Base-by-base conservation (phyloP, 2,888 invertebrate genomes). In the Cataglyphis altisquamis region DNA sequence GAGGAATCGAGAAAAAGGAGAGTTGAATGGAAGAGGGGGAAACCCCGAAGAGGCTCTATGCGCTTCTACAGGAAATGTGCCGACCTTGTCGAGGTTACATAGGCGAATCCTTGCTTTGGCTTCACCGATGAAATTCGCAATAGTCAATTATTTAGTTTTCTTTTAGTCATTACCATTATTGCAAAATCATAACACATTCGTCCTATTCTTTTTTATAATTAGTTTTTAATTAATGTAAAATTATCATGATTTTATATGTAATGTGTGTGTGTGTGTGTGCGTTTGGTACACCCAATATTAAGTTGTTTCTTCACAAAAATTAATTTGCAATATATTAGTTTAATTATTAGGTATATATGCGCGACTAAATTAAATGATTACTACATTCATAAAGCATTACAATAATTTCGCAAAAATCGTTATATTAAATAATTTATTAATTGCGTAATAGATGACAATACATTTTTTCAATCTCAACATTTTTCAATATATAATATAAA, bases 21-120 rank as follows among this genome's bases (percentile, higher is more conserved):
- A 55, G 63, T 68, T 36, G 73, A 55, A 39, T 39, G 66, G 45
- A 45, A 84, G 82, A 75, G 70, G 77, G 82, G 86, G 90, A 91
- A 92, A 90, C 86, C 90, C 83, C 83, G 81, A 87, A 91, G 88
- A 87, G 77, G 85, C 77, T 84, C 29, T 48, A 81, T 75, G 67
- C 15, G 25, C 36, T 84, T 85, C 84, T 9, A 77, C 87, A 89
- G 90, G 88, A 92, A 92, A 91, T 87, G 86, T 74, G 85, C 66
- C 87, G 91, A 92, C 92, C 92, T 93, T 92, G 91, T 63, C 72
- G 87, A 91, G 91, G 91, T 84, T 87, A 52, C n/a, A 52, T 52
- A 75, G 73, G 39, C 89, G 87, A 92, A 90, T 91, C 87, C 91
- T 91, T 88, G 86, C 52, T 52, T 84, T 83, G 87, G 83, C 83